A percentile compares a stretch with the other conserved stretches of the same genome.
Conservation (phyloP, 2,113 vertebrate genomes). For the Leuciscus idus region DNA sequence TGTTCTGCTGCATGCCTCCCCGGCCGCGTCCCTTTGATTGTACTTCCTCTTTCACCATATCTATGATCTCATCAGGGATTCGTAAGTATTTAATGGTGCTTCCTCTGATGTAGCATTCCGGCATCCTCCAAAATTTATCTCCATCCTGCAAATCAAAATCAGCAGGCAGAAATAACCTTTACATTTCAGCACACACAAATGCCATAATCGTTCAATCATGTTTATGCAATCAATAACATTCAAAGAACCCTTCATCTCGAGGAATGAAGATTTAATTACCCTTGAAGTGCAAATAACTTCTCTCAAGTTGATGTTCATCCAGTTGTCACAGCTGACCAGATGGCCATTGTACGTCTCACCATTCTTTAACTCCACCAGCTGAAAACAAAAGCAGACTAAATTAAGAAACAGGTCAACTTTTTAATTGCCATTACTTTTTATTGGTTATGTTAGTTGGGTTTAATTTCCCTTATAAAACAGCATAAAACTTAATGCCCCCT, state of each 20-base stretch:
- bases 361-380: conserved; percentile 97
- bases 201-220: not conserved
- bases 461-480: no score
- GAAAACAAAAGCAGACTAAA: conserved; percentile 11
- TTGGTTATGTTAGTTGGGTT: no score
- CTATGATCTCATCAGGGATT: conserved; percentile 96
- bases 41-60: conserved; percentile 98
- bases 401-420: not conserved
- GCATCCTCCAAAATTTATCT: conserved; percentile 99
- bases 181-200: not conserved
- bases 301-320: conserved; percentile 98
- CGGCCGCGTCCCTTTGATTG: conserved; percentile 92
- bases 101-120: conserved; percentile 95
- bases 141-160: conserved; percentile 80
- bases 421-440: no score
- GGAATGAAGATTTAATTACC: conserved; percentile 69
- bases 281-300: conserved; percentile 97
- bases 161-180: not conserved
- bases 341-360: conserved; percentile 98
- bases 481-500: no score
- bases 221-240: not conserved
- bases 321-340: conserved; percentile 98
- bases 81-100: conserved; percentile 98
- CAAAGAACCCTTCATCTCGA: not conserved
- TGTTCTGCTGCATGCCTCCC: conserved; percentile 92